Evolutionary conservation across 64 coral and sea anemone species (phyloP), one percentile per base, ranked within the genome.

Genomic region (Astreopora myriophthalma): DNA sequence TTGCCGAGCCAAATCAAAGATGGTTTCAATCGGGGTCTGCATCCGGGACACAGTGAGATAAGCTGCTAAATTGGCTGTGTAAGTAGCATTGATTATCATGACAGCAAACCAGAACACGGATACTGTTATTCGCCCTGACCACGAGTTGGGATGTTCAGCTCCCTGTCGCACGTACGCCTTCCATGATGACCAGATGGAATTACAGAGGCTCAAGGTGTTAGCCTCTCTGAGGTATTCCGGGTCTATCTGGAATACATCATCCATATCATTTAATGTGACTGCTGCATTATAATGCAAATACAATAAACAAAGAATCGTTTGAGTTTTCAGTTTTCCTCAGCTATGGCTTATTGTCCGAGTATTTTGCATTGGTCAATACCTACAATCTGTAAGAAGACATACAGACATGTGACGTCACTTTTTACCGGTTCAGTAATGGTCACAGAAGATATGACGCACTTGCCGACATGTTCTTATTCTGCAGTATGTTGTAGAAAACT

Each of bases 31-130:
- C 1, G 89, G 89, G 4, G 89, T 92, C 61, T 92, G 68, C 89
- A 92, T 92, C 32, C 89, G 64, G 28, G 89, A 92, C 36, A 92
- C 89, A 26, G 89, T 92, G 37, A 92, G 58, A 75, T 92, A 48
- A 17, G 89, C 89, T 64, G 89, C 79, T 34, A 92, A 42, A 74
- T 92, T 92, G 11, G 89, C 89, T 69, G 89, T 92, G 24, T 92
- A 92, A 1, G 89, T 92, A 48, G 89, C 89, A 42, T 92, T 92
- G 77, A 92, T 84, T 17, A 92, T 92, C 89, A 92, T 73, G n/a
- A 85, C 81, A 38, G 89, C 89, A 46, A 92, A 92, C 89, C 89
- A 92, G 68, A 92, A 92, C 1, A 92, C 89, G 33, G 79, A 92
- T 14, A 92, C 89, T 1, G 89, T 81, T 1, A 92, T 74, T 23